A percentile compares a stretch with the other conserved stretches of the same genome.
Conservation (phyloP, 2,888 invertebrate genomes). For the Coronaproctus castanopsis region DNA sequence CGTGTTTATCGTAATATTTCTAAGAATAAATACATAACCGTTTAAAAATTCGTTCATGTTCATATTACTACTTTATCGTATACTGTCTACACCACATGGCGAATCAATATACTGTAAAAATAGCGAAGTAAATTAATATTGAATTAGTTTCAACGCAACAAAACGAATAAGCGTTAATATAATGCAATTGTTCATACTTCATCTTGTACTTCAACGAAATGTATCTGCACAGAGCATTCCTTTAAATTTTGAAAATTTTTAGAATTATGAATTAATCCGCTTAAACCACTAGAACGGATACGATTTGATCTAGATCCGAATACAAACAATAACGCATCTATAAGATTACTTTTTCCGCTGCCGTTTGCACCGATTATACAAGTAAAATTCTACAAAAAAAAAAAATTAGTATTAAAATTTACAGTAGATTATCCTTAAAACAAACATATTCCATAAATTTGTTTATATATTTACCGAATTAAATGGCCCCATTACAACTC, state of each 20-base stretch:
- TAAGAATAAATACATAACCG: no score
- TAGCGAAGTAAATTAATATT: no score
- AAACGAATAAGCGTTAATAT: no score
- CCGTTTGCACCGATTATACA: constrained; percentile 97
- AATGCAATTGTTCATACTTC: no score
- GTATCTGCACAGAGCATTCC: constrained; percentile 69
- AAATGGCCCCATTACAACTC: constrained; percentile 72
- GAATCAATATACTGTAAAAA: no score
- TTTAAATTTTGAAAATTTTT: constrained; percentile 48
- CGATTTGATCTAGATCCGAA: constrained; percentile 92
- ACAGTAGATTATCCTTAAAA: constrained; percentile 7
- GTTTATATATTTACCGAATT: constrained; percentile 48
- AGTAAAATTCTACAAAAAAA: constrained; percentile 60
- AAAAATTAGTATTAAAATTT: background rate
- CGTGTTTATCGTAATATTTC: no score
- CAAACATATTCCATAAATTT: constrained; percentile 13
- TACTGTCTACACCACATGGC: no score
- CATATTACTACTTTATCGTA: no score
- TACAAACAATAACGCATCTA: constrained; percentile 97
- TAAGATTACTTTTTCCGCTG: constrained; percentile 96
- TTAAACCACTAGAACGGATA: constrained; percentile 87
- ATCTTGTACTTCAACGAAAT: constrained; percentile 66
- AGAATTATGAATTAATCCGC: constrained; percentile 80
- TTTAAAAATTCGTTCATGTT: no score
- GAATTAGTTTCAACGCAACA: no score